A percentile compares a stretch with the other conserved stretches of the same genome.
These are phyloP conservation scores for Eristalinus aeneus DNA, from an alignment of 2,888 invertebrate genomes.

Conservation along the genomic window DNA sequence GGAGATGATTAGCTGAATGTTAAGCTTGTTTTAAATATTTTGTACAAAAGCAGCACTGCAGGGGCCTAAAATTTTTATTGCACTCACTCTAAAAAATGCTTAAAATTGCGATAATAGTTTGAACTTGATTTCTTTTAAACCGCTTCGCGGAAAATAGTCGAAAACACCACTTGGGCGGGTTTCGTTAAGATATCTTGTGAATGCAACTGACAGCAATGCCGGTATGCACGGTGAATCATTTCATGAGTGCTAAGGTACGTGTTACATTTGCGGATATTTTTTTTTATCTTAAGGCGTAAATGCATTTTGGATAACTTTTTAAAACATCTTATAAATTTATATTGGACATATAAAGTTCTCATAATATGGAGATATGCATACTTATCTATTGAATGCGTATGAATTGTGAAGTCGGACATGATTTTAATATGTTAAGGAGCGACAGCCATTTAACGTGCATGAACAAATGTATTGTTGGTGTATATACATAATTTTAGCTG, in stretches of 20 bases:
- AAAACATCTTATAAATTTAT: not conserved
- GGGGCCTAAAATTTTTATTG: conserved; percentile 9
- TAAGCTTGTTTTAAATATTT: conserved; percentile 20
- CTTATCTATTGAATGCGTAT: too few relatives aligned
- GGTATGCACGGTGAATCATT: conserved; percentile 48
- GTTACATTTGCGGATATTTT: not conserved
- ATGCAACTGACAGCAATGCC: conserved; percentile 59
- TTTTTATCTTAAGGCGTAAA: not conserved
- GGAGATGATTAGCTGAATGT: conserved; percentile 4
- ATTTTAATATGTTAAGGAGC: too few relatives aligned
- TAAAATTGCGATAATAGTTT: conserved; percentile 31
- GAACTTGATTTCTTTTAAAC: conserved; percentile 25
- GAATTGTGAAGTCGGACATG: too few relatives aligned
- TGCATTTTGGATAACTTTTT: not conserved
- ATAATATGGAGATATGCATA: too few relatives aligned
- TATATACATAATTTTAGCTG: too few relatives aligned
- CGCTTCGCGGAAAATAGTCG: conserved; percentile 56
- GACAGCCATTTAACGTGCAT: too few relatives aligned
- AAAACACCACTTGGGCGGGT: conserved; percentile 73
- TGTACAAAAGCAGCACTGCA: conserved; percentile 1
- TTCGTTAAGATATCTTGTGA: conserved; percentile 71
- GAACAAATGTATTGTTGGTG: too few relatives aligned
- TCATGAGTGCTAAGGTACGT: not conserved
- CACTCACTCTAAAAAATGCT: conserved; percentile 37
- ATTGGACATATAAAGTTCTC: too few relatives aligned